Conservation (phyloP, 2,888 invertebrate species). For the Hypsopygia costalis region DNA sequence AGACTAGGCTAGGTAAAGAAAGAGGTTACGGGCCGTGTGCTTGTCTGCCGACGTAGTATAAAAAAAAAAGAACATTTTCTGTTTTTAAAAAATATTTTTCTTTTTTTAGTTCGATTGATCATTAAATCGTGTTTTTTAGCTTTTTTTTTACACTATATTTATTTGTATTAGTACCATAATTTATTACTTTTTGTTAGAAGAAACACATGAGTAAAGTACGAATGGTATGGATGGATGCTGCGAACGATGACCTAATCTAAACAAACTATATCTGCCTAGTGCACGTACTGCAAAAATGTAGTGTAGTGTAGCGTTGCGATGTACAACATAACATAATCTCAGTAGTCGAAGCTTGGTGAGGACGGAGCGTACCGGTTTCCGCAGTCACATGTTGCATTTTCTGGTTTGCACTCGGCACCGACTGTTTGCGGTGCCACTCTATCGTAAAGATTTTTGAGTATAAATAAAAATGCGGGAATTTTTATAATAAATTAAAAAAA, state of each 20-base stretch:
- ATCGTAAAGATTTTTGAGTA: neutral
- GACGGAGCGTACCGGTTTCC: constrained; percentile 5
- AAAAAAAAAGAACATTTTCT: too few relatives aligned
- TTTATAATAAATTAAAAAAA: neutral
- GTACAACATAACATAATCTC: too few relatives aligned
- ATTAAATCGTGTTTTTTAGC: too few relatives aligned
- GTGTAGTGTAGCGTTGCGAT: neutral
- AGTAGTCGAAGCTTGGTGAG: neutral
- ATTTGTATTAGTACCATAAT: too few relatives aligned
- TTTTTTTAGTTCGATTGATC: too few relatives aligned
- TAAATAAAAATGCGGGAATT: constrained; percentile 8
- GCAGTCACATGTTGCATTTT: constrained; percentile 36
- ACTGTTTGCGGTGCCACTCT: neutral
- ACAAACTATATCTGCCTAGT: constrained; percentile 11
- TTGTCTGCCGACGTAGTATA: too few relatives aligned
- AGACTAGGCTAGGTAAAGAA: too few relatives aligned
- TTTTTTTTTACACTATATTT: too few relatives aligned
- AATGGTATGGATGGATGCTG: constrained; percentile 14
- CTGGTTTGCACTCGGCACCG: constrained; percentile 1
- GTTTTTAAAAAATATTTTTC: too few relatives aligned
- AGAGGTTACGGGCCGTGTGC: too few relatives aligned
- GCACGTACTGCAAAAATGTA: constrained; percentile 24
- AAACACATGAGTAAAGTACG: too few relatives aligned
- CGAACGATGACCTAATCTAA: constrained; percentile 31
- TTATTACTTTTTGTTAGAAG: too few relatives aligned